Conservation (phyloP, 2,113 vertebrate species). For the Cranoglanis bouderius region DNA sequence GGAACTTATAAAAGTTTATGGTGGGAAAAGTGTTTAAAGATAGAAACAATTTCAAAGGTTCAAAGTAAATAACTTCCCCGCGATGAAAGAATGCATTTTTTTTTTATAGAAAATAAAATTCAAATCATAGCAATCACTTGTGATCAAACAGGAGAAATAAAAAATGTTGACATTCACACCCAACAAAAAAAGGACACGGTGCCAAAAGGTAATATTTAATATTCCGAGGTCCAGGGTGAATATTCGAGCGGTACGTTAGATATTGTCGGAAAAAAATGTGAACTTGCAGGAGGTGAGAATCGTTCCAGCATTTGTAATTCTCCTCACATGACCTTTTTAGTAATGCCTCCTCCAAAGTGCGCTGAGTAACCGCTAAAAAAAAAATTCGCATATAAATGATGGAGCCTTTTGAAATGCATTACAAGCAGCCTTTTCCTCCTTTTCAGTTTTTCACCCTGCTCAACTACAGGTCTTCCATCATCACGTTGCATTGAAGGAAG, state of each 20-base stretch:
- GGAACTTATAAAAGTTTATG: no score
- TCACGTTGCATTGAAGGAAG: not conserved
- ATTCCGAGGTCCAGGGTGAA: conserved; percentile 24
- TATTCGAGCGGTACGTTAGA: conserved; percentile 25
- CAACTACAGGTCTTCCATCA: conserved; percentile 28
- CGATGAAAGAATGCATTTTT: not conserved
- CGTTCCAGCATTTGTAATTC: conserved; percentile 41
- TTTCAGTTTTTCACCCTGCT: conserved; percentile 10
- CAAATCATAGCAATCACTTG: not conserved
- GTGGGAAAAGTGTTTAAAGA: no score
- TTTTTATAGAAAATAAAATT: not conserved
- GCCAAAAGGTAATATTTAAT: conserved; percentile 22
- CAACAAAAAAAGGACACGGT: not conserved
- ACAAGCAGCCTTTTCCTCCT: conserved; percentile 3
- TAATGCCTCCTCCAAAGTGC: conserved; percentile 43
- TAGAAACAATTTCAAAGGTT: no score
- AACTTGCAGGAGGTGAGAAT: conserved; percentile 19
- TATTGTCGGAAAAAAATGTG: conserved; percentile 15
- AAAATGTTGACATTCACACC: not conserved
- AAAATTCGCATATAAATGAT: conserved; percentile 39
- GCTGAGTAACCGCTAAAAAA: conserved; percentile 14
- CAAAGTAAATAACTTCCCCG: not conserved
- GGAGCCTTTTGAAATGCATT: conserved; percentile 34
- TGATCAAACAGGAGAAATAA: not conserved
- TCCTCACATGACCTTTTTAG: conserved; percentile 33